Evolutionary conservation across 2,113 vertebrate genomes (phyloP).

Genomic region (Epinephelus moara): DNA sequence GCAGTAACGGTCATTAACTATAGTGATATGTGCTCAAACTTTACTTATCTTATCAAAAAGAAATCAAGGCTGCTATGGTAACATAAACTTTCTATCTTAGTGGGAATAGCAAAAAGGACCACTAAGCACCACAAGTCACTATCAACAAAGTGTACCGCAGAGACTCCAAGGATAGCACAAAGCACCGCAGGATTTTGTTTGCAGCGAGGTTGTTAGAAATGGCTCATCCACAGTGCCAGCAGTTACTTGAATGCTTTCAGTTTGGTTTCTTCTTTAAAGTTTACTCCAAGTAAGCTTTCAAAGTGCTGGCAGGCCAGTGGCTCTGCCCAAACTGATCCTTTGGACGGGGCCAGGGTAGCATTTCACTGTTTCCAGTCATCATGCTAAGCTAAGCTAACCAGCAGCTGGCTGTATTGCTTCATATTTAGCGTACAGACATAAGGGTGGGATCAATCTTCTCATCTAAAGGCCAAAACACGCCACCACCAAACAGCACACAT

Average conservation of each 20-base stretch:
- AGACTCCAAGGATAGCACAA: too few relatives aligned
- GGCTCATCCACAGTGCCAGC: not conserved
- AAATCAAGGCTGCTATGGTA: not conserved
- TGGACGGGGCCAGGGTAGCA: not conserved
- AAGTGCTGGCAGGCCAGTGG: too few relatives aligned
- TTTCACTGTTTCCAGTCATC: not conserved
- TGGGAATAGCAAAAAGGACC: too few relatives aligned
- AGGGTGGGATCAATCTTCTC: too few relatives aligned
- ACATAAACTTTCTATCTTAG: not conserved
- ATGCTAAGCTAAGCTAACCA: not conserved
- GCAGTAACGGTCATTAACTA: too few relatives aligned
- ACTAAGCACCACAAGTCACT: too few relatives aligned
- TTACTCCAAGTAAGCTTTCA: not conserved
- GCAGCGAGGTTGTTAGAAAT: too few relatives aligned
- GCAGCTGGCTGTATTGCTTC: not conserved
- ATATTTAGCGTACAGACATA: not conserved
- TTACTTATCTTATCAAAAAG: not conserved
- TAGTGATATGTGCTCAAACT: not conserved
- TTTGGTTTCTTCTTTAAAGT: not conserved
- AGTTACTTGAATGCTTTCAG: not conserved
- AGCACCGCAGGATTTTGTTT: too few relatives aligned
- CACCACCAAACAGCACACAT: too few relatives aligned
- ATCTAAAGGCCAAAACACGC: too few relatives aligned
- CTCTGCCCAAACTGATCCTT: too few relatives aligned
- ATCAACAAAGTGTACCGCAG: too few relatives aligned